Conservation (phyloP, 2,797 vertebrate species). For the Oreonectes daqikongensis region DNA sequence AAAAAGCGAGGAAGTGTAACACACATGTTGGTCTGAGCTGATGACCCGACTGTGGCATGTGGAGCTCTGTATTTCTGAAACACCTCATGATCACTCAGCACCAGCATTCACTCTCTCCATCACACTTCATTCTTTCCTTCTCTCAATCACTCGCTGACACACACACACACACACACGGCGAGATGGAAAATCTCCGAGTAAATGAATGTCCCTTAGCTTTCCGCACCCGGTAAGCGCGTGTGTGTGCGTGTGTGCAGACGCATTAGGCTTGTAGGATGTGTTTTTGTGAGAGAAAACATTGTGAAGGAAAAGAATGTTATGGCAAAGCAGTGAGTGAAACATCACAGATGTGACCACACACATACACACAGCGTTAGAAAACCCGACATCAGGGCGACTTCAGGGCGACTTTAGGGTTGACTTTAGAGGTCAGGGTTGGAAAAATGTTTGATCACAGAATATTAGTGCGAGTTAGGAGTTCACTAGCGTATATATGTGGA, state of each 20-base stretch:
- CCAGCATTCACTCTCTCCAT: conserved; percentile 38
- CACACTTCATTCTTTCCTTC: conserved; percentile 55
- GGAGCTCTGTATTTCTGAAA: conserved; percentile 46
- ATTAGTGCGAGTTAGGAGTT: too few species aligned
- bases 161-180: conserved; percentile 9
- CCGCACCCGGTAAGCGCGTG: conserved; percentile 34
- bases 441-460: too few species aligned
- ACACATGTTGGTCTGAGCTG: conserved; percentile 5
- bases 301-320: conserved; percentile 67
- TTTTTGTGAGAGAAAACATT: conserved; percentile 61
- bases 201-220: conserved; percentile 26
- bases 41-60: conserved; percentile 44
- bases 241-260: conserved; percentile 3
- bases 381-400: background rate
- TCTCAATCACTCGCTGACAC: conserved; percentile 29
- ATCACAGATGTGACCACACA: conserved; percentile 66
- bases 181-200: background rate
- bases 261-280: conserved; percentile 14
- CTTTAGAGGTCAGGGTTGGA: too few species aligned
- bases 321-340: conserved; percentile 74
- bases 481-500: too few species aligned
- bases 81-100: conserved; percentile 53
- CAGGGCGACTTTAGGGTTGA: too few species aligned
- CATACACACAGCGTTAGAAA: conserved; percentile 12
- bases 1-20: background rate